Base-by-base conservation (phyloP, 2,888 invertebrate genomes). In the Melanophora roralis region DNA sequence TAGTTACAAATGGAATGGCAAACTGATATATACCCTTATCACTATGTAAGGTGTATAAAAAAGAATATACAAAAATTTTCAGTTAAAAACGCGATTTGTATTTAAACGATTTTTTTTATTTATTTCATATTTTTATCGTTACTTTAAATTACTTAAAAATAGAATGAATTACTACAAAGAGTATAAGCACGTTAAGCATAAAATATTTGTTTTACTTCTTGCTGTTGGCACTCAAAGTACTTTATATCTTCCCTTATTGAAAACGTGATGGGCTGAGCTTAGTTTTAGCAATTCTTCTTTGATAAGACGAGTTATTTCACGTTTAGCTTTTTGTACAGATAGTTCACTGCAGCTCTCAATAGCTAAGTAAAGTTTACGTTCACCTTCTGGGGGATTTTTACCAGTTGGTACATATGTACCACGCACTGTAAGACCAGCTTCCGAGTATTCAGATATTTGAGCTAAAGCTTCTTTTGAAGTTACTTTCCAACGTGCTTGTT, bases 401-500 rank as follows among this genome's bases (percentile, higher is more conserved):
- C 98, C 98, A 1, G 95, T 93, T 0, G 95, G 95, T 9, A 97
- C 97, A 87, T 97, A 97, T 0, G 98, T 98, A n/a, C 99, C 99
- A 49, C 99, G 93, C 0, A 99, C 99, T 0, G 99, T 98, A 81
- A 99, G 95, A 40, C 99, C 99, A 0, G 99, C 99, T 89, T 99
- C 99, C 0, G 98, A 98, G 90, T 98, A 99, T 90, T 99, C 99
- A 59, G 98, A 97, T 86, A 99, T 98, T 88, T 99, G 97, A 0
- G 98, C 98, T 83, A 99, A 91, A 5, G 99, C 98, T 91, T 99
- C 99, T 94, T 97, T 98, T 83, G 97, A 97, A 5, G 99, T 99
- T 73, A 99, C 98, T 83, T 98, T 93, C 98, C 98, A 99, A 76
- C 99, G 92, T 0, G 99, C 98, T 89, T 98, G 98, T 87, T 99